phyloP scores from a whole-genome alignment of 64 coral and sea anemone species.

The Anthopleura sola region DNA sequence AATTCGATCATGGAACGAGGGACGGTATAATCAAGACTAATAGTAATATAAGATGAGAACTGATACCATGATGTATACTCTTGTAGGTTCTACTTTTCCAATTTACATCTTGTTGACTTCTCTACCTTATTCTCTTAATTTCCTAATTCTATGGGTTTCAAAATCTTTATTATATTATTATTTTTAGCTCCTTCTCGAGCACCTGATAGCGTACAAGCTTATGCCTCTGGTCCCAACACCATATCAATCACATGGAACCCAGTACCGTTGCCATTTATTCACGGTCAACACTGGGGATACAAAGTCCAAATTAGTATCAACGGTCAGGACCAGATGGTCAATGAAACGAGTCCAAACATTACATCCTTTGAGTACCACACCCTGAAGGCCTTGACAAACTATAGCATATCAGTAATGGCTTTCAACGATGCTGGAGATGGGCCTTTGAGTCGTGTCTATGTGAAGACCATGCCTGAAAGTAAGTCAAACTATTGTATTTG shows the following conservation, averaged over 20 bases:
- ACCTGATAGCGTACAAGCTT: background rate
- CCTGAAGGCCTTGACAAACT: slow-evolving; percentile 6
- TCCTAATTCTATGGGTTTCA: too few relatives aligned
- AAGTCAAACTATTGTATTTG: background rate
- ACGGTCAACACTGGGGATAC: background rate
- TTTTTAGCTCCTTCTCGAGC: background rate
- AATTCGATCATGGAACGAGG: too few relatives aligned
- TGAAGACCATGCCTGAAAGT: slow-evolving; percentile 16
- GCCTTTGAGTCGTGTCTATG: slow-evolving; percentile 5
- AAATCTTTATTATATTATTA: too few relatives aligned
- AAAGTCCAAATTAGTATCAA: background rate
- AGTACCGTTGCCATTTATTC: slow-evolving; percentile 16
- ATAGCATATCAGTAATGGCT: slow-evolving; percentile 1
- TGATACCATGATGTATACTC: too few relatives aligned
- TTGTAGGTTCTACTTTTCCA: too few relatives aligned
- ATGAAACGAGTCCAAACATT: background rate
- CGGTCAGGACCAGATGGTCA: background rate
- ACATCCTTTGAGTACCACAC: background rate
- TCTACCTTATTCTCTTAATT: too few relatives aligned
- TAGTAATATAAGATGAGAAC: too few relatives aligned
- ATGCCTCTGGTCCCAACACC: background rate
- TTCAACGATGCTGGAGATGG: slow-evolving; percentile 23
- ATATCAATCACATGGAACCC: slow-evolving; percentile 9
- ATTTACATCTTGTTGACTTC: too few relatives aligned
- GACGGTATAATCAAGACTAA: too few relatives aligned